Conservation (phyloP, 2,113 vertebrate genomes). For the Nothobranchius kuhntae region DNA sequence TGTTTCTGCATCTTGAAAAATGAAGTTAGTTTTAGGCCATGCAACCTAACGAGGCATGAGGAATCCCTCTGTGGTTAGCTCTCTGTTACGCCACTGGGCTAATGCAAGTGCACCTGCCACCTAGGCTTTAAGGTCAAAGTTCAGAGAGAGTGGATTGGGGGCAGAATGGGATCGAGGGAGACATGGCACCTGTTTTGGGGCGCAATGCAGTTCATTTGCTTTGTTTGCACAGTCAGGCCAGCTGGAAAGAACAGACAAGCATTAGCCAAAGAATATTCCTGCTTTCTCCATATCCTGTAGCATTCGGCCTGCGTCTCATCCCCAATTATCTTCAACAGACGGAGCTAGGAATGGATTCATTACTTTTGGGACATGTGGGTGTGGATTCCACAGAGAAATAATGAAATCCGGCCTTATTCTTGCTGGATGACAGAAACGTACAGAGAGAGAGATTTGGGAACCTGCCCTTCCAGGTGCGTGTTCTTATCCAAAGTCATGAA, state of each 20-base stretch:
- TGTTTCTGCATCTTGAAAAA: no score
- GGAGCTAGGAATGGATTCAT: constrained; percentile 43
- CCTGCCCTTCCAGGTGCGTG: constrained; percentile 34
- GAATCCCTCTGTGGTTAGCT: no score
- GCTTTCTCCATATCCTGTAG: constrained; percentile 13
- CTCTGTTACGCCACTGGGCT: not conserved
- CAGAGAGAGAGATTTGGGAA: constrained; percentile 1
- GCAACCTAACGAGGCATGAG: no score
- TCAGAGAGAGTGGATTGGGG: constrained; percentile 39
- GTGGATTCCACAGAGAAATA: constrained; percentile 18
- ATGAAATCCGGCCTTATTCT: constrained; percentile 30
- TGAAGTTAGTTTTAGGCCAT: no score
- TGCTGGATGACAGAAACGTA: constrained; percentile 12
- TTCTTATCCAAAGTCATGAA: constrained; percentile 8
- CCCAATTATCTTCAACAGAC: constrained; percentile 14
- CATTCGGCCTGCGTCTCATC: constrained; percentile 26
- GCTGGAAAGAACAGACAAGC: constrained; percentile 52
- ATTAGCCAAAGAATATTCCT: constrained; percentile 44
- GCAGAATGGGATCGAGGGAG: constrained; percentile 37
- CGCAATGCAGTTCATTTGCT: constrained; percentile 34
- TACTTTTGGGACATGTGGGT: constrained; percentile 47
- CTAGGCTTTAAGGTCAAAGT: constrained; percentile 45
- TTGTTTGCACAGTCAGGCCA: constrained; percentile 46
- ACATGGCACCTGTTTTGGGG: constrained; percentile 59
- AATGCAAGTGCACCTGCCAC: constrained; percentile 58